Conservation (phyloP, 2,113 vertebrate species). For the Pelmatolapia mariae region DNA sequence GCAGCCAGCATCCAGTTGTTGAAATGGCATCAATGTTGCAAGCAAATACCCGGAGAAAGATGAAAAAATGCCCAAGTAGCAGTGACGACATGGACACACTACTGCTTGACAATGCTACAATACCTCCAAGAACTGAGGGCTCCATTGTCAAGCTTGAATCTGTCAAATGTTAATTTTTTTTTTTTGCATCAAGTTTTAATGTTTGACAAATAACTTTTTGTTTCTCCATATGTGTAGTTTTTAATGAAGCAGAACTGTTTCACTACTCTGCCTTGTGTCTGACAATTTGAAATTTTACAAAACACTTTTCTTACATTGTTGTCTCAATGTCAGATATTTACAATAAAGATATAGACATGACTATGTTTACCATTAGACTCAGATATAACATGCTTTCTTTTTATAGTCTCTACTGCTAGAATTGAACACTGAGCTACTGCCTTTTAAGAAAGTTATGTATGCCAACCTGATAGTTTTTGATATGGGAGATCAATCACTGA, state of each 20-base stretch:
- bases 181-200: conserved; percentile 49
- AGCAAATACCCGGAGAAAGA: conserved; percentile 22
- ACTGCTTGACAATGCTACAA: conserved; percentile 46
- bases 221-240: conserved; percentile 47
- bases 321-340: conserved; percentile 60
- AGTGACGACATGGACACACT: conserved; percentile 54
- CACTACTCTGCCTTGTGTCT: conserved; percentile 51
- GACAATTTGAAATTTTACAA: conserved; percentile 36
- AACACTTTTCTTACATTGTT: conserved; percentile 37
- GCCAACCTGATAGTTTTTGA: conserved; percentile 47
- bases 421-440: conserved; percentile 68
- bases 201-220: conserved; percentile 48
- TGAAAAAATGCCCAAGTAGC: conserved; percentile 27
- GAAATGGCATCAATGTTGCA: conserved; percentile 27
- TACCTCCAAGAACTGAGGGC: conserved; percentile 20
- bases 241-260: conserved; percentile 48
- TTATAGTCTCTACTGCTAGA: conserved; percentile 68
- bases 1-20: conserved; percentile 30
- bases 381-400: conserved; percentile 63
- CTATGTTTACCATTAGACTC: conserved; percentile 66
- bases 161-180: conserved; percentile 45
- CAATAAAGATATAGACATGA: conserved; percentile 48
- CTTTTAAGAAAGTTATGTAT: conserved; percentile 59
- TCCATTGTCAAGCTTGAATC: conserved; percentile 24
- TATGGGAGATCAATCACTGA: conserved; percentile 61